Evolutionary conservation across 2,113 vertebrate genomes (phyloP), one percentile per base, ranked within the genome.

Genomic region (Microcebus murinus): DNA sequence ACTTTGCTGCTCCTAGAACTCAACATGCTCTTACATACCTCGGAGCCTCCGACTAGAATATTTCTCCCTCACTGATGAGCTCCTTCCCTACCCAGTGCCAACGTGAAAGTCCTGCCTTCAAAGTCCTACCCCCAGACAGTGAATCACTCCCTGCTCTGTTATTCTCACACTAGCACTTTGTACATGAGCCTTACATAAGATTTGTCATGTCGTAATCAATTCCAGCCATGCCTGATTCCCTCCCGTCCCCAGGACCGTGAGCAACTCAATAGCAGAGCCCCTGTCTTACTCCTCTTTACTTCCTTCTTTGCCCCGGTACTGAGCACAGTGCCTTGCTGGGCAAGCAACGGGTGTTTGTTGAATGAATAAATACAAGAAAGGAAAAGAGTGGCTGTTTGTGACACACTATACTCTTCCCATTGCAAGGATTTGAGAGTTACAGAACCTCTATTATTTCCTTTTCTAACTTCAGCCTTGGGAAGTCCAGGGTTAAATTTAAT

Each of bases 401-500:
- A 95, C 10, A 42, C 21, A 39, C 6, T 4, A 39, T 79, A 36
- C 9, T 67, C 42, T 92, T 90, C 57, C 70, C 42, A 59, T 39
- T 76, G 10, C 31, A 77, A 91, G 23, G 59, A 65, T 76, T 65
- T 88, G 77, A 93, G 86, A 96, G 87, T 73, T 87, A 65, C 8
- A 88, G 91, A 91, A 91, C 15, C 27, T 23, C 36, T 23, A 85
- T 34, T 88, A 36, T 68, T 91, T 96, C 36, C 12, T 93, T 84
- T 73, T 74, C n/a, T 65, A 55, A 83, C 61, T 85, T 95, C 2
- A 67, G 23, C 52, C 52, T 50, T 48, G 77, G 59, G 59, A 92
- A 77, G 45, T 76, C 15, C 45, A 91, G 67, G 82, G 13, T 81
- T 93, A 95, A 93, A 76, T 96, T 77, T 95, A 93, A 88, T 76